A percentile compares a stretch with the other conserved stretches of the same genome.
Evolutionary conservation across 2,797 vertebrate species (phyloP).

Genomic region (Chelmon rostratus): DNA sequence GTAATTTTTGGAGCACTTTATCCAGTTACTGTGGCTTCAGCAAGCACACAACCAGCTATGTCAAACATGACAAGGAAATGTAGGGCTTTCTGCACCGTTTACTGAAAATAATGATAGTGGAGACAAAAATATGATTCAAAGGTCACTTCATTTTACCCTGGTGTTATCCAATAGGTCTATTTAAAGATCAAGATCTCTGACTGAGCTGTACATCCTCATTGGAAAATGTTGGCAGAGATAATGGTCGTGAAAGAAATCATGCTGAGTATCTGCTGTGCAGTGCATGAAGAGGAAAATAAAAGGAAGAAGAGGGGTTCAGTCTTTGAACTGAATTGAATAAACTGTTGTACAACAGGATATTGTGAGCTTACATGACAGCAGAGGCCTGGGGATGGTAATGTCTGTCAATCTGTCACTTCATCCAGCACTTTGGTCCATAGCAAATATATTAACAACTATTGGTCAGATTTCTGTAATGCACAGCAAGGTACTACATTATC

Average conservation of each 20-base stretch:
- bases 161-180: slow-evolving; percentile 46
- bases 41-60: slow-evolving; percentile 21
- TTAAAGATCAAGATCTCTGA: slow-evolving; percentile 48
- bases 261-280: slow-evolving; percentile 5
- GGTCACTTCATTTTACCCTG: slow-evolving; percentile 53
- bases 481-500: too few relatives aligned
- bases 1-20: slow-evolving; percentile 15
- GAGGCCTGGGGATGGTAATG: not conserved
- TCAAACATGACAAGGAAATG: slow-evolving; percentile 54
- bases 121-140: slow-evolving; percentile 51
- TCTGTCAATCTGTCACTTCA: not conserved
- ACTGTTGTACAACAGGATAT: not conserved
- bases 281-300: slow-evolving; percentile 28
- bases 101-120: slow-evolving; percentile 64
- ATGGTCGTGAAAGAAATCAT: slow-evolving; percentile 30
- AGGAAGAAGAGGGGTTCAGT: slow-evolving; percentile 10
- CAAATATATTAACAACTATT: not conserved
- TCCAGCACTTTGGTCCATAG: not conserved
- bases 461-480: too few relatives aligned
- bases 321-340: slow-evolving; percentile 14
- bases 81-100: slow-evolving; percentile 66
- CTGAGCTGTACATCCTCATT: slow-evolving; percentile 33
- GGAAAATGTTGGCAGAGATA: slow-evolving; percentile 37
- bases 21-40: slow-evolving; percentile 34
- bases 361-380: slow-evolving; percentile 14